Base-by-base conservation (phyloP, 35 echinoderm and acorn worm genomes). In the Ophiothrix spiculata region DNA sequence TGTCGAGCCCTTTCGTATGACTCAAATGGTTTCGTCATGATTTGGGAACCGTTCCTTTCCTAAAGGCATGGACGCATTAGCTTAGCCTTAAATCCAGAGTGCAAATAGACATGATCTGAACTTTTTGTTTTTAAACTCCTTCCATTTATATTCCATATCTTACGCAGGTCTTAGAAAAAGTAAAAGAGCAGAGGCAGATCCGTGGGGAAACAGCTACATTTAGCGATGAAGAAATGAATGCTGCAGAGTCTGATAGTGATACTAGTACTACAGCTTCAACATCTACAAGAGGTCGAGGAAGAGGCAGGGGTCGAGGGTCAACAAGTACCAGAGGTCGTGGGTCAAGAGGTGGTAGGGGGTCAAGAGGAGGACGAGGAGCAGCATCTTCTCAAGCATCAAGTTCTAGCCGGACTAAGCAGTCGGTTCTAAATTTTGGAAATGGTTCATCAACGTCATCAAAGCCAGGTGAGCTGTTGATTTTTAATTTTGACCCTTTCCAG, bases 261-360 rank as follows among this genome's bases (percentile, higher is more conserved):
- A 64, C n/a, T 35, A 1, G 6, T 14, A 32, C 84, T 0, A 39
- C 84, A 25, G 6, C 56, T 35, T 74, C 80, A 56, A 60, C 16
- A 14, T 11, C 42, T 36, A 25, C 56, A 75, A 46, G 90, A 10
- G 90, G 84, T 0, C 60, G 90, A 35, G 83, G 90, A 8, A 79
- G 90, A 21, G 83, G 90, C 3, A 75, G 56, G 0, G 78, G 90
- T 32, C 40, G 54, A 25, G 83, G 83, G 31, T 17, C 45, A 41
- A 33, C 76, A 29, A 14, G 31, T n/a, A 17, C 84, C 41, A 86
- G 90, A 75, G 90, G 90, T 75, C 74, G 4, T n/a, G 32, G 78
- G 0, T 35, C 78, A 23, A 36, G 8, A n/a, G n/a, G n/a, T n/a
- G n/a, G n/a, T n/a, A n/a, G n/a, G n/a, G 32, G 0, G 77, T 32